Conservation (phyloP, 2,797 vertebrate genomes). For the Siniperca obscura region DNA sequence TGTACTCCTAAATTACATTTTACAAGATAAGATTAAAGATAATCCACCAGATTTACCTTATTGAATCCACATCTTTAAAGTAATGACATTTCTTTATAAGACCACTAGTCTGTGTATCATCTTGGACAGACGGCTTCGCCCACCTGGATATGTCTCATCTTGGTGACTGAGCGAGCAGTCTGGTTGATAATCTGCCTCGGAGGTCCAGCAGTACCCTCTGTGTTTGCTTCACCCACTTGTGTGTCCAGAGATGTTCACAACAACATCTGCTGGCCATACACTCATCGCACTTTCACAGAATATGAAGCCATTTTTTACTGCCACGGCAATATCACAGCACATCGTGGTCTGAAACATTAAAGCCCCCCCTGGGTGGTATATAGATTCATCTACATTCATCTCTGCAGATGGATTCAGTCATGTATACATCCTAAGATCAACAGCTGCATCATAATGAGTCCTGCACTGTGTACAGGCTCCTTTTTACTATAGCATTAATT, state of each 20-base stretch:
- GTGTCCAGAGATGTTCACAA: constrained; percentile 49
- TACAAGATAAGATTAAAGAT: not conserved
- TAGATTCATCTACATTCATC: constrained; percentile 38
- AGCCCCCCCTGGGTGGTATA: constrained; percentile 6
- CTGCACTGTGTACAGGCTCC: not conserved
- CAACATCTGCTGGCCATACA: constrained; percentile 55
- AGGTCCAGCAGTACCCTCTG: constrained; percentile 45
- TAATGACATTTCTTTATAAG: not conserved
- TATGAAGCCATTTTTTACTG: constrained; percentile 28
- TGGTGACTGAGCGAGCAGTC: constrained; percentile 48
- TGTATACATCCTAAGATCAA: constrained; percentile 18
- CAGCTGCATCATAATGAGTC: constrained; percentile 24
- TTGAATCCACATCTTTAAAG: not conserved
- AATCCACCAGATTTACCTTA: not conserved
- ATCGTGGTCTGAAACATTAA: constrained; percentile 21
- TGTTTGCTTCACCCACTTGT: constrained; percentile 44
- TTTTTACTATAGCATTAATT: constrained; percentile 13
- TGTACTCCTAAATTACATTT: not conserved
- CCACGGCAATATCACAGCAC: constrained; percentile 12
- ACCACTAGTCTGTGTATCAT: not conserved
- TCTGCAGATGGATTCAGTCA: constrained; percentile 17
- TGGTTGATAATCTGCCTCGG: constrained; percentile 55
- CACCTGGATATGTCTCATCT: constrained; percentile 42
- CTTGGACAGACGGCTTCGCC: constrained; percentile 30
- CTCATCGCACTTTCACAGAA: constrained; percentile 16